Evolutionary conservation across 2,888 invertebrate genomes (phyloP).

Genomic region (Homarus gammarus): DNA sequence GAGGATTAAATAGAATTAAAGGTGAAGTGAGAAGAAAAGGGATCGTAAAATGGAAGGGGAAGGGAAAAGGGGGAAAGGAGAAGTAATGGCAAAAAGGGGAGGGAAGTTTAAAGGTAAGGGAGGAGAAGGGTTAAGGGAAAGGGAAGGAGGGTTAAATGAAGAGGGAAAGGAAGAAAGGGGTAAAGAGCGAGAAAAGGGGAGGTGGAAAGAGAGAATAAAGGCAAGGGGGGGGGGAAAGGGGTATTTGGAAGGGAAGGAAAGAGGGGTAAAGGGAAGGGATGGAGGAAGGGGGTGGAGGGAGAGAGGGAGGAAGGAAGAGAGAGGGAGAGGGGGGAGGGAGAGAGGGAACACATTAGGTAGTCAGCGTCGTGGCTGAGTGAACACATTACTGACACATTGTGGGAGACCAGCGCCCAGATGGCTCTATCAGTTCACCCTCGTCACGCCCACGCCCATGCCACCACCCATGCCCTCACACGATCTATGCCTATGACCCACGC

Average conservation of each 20-base stretch:
- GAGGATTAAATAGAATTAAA: too few species aligned
- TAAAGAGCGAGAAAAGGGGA: not conserved
- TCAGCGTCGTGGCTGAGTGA: not conserved
- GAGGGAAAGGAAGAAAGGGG: not conserved
- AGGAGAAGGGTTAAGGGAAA: not conserved
- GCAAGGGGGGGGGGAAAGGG: not conserved
- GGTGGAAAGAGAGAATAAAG: slow-evolving; percentile 1
- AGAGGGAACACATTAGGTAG: not conserved
- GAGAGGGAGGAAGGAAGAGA: not conserved
- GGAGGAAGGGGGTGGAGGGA: not conserved
- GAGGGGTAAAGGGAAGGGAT: slow-evolving; percentile 2
- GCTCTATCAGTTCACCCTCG: slow-evolving; percentile 38
- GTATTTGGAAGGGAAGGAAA: too few species aligned
- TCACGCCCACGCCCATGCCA: not conserved
- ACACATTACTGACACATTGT: slow-evolving; percentile 37
- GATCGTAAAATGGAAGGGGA: not conserved
- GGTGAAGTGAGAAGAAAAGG: too few species aligned
- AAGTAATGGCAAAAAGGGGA: not conserved
- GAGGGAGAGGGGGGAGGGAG: slow-evolving; percentile 8
- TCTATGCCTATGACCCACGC: not conserved
- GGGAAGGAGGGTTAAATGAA: not conserved
- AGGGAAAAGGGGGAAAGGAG: not conserved
- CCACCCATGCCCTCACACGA: not conserved
- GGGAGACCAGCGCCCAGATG: slow-evolving; percentile 14
- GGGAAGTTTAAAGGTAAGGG: not conserved